Evolutionary conservation across 2,888 invertebrate genomes (phyloP).

Genomic region (Ectobius pallidus): DNA sequence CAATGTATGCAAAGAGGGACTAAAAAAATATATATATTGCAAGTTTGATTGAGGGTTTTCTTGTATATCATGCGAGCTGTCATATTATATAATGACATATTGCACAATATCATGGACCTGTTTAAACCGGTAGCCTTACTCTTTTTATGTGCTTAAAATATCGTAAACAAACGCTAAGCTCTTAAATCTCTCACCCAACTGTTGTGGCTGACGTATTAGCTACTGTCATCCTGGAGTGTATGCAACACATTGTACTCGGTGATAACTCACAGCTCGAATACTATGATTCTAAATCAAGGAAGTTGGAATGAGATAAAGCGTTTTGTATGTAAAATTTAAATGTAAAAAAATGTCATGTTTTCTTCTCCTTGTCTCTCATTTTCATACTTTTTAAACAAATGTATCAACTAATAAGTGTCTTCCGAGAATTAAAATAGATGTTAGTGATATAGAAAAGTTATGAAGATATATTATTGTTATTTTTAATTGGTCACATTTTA

Average conservation of each 20-base stretch:
- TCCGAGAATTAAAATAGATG: too few species aligned
- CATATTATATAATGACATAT: constrained; percentile 26
- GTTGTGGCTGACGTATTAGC: not conserved
- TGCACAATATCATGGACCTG: not conserved
- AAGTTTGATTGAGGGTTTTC: constrained; percentile 24
- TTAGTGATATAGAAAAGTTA: too few species aligned
- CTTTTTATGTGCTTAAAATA: not conserved
- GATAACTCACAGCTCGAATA: too few species aligned
- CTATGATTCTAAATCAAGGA: too few species aligned
- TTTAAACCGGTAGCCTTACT: not conserved
- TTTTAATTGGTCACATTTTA: too few species aligned
- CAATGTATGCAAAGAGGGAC: not conserved
- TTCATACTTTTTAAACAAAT: too few species aligned
- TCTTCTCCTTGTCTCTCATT: too few species aligned
- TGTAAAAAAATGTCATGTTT: too few species aligned
- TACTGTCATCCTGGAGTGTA: constrained; percentile 4
- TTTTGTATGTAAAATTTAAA: too few species aligned
- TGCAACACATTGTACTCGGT: constrained; percentile 16
- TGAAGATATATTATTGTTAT: too few species aligned
- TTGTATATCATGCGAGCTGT: constrained; percentile 18
- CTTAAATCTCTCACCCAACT: not conserved
- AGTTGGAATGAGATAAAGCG: too few species aligned
- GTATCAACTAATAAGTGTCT: too few species aligned
- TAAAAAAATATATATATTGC: not conserved
- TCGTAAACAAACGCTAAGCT: not conserved